phyloP scores from a whole-genome alignment of 2,113 vertebrate genomes.

The Forbesichthys agassizii region DNA sequence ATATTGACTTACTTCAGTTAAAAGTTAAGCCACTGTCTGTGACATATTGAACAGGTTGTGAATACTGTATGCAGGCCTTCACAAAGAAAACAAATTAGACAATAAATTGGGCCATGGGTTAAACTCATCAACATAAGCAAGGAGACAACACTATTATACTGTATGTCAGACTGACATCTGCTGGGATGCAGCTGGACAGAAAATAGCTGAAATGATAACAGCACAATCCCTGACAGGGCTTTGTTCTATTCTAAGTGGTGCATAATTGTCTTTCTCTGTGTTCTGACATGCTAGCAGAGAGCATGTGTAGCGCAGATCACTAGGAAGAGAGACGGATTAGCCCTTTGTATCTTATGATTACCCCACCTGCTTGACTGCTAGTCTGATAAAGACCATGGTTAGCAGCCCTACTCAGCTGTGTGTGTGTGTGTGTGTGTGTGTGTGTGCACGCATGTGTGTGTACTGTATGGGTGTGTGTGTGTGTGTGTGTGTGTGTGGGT shows the following conservation, averaged over 20 bases:
- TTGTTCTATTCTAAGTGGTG: not conserved
- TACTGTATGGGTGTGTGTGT: not conserved
- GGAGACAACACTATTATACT: too few species aligned
- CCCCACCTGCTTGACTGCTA: slow-evolving; percentile 10
- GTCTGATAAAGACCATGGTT: not conserved
- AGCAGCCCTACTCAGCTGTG: not conserved
- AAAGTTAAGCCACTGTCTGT: too few species aligned
- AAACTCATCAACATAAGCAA: too few species aligned
- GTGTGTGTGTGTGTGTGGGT: not conserved
- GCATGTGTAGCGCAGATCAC: not conserved
- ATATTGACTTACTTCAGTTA: too few species aligned
- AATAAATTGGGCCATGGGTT: too few species aligned
- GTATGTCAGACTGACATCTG: too few species aligned
- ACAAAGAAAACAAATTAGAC: too few species aligned
- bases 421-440: slow-evolving; percentile 1
- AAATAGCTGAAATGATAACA: too few species aligned
- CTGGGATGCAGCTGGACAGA: too few species aligned
- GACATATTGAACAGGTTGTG: too few species aligned
- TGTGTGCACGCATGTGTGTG: slow-evolving; percentile 3
- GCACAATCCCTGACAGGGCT: not conserved
- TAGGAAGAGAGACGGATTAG: slow-evolving; percentile 3
- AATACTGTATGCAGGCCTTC: too few species aligned
- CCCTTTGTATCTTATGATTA: not conserved
- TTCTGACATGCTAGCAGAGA: not conserved
- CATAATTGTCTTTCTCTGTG: not conserved